phyloP scores from a whole-genome alignment of 2,113 vertebrate species.

The Cyanocitta stelleri region DNA sequence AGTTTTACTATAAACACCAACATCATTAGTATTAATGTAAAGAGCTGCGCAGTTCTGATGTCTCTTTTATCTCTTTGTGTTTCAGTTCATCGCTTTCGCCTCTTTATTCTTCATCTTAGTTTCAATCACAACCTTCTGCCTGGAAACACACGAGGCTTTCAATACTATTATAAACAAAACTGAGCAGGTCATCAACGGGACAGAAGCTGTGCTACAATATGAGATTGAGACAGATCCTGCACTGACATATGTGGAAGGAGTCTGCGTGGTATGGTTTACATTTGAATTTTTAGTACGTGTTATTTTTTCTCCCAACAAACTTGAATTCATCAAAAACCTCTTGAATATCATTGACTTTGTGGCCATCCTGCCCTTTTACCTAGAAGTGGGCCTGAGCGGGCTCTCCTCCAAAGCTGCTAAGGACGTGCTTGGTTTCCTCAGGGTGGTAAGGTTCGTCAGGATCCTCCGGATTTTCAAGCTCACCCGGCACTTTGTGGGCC shows the following conservation, averaged over 20 bases:
- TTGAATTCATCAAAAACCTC: slow-evolving; percentile 94
- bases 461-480: slow-evolving; percentile 98
- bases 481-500: slow-evolving; percentile 94
- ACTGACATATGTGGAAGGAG: slow-evolving; percentile 92
- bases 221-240: slow-evolving; percentile 96
- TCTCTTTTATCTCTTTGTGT: slow-evolving; percentile 37
- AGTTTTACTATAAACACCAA: neutral
- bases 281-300: slow-evolving; percentile 96
- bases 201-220: slow-evolving; percentile 80
- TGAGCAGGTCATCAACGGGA: slow-evolving; percentile 78
- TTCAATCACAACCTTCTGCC: slow-evolving; percentile 97
- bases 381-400: slow-evolving; percentile 94
- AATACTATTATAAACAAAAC: slow-evolving; percentile 97
- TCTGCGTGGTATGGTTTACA: slow-evolving; percentile 98
- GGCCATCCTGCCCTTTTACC: slow-evolving; percentile 94
- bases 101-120: slow-evolving; percentile 98
- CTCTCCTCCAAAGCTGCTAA: slow-evolving; percentile 97
- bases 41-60: neutral
- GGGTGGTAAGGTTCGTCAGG: slow-evolving; percentile 96
- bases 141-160: slow-evolving; percentile 98
- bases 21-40: neutral
- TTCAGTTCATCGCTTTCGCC: slow-evolving; percentile 94
- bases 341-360: slow-evolving; percentile 98
- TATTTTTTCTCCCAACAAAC: slow-evolving; percentile 92
- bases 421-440: slow-evolving; percentile 95